Conservation (phyloP, 2,888 invertebrate species). For the Neoascia interrupta region DNA sequence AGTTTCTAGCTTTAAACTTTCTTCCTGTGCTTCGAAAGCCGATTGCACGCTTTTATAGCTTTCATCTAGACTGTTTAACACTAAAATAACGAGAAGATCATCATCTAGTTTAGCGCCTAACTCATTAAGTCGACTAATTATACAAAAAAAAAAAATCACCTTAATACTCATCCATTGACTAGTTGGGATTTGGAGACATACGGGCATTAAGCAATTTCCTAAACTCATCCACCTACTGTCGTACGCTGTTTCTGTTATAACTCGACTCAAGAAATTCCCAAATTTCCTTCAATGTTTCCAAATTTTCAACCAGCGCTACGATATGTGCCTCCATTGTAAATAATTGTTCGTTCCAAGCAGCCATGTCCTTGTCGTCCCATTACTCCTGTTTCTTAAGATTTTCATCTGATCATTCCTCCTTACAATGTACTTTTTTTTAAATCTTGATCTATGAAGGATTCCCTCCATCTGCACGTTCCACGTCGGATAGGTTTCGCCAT, state of each 20-base stretch:
- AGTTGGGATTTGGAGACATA: neutral
- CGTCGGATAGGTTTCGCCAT: slow-evolving; percentile 13
- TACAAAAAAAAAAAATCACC: neutral
- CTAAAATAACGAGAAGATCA: neutral
- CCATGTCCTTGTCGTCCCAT: slow-evolving; percentile 39
- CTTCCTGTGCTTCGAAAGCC: neutral
- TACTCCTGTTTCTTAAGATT: neutral
- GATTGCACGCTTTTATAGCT: slow-evolving; percentile 6
- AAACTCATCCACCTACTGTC: slow-evolving; percentile 22
- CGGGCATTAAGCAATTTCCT: slow-evolving; percentile 21
- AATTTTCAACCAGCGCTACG: slow-evolving; percentile 24
- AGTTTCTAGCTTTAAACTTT: neutral
- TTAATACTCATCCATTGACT: neutral
- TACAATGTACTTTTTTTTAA: slow-evolving; percentile 7
- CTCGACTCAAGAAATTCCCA: slow-evolving; percentile 20
- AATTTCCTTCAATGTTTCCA: slow-evolving; percentile 23
- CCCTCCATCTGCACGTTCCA: slow-evolving; percentile 30
- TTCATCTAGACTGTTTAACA: neutral
- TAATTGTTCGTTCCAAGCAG: slow-evolving; percentile 20
- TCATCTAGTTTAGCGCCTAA: neutral
- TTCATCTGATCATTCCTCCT: neutral
- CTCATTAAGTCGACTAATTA: neutral
- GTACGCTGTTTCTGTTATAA: slow-evolving; percentile 19
- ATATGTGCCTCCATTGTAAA: slow-evolving; percentile 26
- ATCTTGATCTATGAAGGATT: slow-evolving; percentile 11